phyloP scores from a whole-genome alignment of 1,140 invertebrate species.

The Leptopilina boulardi region DNA sequence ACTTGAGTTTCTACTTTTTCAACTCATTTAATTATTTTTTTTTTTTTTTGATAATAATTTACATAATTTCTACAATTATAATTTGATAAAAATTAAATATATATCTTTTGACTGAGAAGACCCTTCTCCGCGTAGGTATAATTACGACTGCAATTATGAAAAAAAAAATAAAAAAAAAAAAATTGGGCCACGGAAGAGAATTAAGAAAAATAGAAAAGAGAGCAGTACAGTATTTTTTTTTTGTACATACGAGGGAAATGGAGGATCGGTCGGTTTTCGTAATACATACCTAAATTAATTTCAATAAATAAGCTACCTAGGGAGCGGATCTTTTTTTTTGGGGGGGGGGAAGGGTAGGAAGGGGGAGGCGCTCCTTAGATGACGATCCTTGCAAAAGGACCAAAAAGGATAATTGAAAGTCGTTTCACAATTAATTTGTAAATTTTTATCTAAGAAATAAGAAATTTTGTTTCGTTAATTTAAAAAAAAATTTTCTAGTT shows the following conservation, averaged over 20 bases:
- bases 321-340: slow-evolving; percentile 59
- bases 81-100: background rate
- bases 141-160: background rate
- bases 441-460: background rate
- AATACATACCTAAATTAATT: slow-evolving; percentile 67
- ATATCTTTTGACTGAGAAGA: slow-evolving; percentile 15
- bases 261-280: slow-evolving; percentile 59
- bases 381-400: slow-evolving; percentile 51
- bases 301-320: slow-evolving; percentile 74
- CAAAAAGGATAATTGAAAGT: slow-evolving; percentile 26
- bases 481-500: background rate
- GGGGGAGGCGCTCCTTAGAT: slow-evolving; percentile 54
- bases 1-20: background rate
- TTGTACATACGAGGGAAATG: slow-evolving; percentile 50
- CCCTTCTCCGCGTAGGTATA: slow-evolving; percentile 14
- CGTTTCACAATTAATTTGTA: background rate
- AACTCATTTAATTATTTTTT: background rate
- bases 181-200: slow-evolving; percentile 38
- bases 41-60: too few species aligned
- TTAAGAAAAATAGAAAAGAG: slow-evolving; percentile 49
- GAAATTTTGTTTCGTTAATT: background rate
- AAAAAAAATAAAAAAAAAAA: background rate
- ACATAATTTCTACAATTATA: background rate
- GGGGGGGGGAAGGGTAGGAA: slow-evolving; percentile 42
- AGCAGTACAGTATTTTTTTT: slow-evolving; percentile 49